These are phyloP conservation scores for Andricus grossulariae DNA, from an alignment of 1,140 invertebrate genomes.

Conservation along the genomic window DNA sequence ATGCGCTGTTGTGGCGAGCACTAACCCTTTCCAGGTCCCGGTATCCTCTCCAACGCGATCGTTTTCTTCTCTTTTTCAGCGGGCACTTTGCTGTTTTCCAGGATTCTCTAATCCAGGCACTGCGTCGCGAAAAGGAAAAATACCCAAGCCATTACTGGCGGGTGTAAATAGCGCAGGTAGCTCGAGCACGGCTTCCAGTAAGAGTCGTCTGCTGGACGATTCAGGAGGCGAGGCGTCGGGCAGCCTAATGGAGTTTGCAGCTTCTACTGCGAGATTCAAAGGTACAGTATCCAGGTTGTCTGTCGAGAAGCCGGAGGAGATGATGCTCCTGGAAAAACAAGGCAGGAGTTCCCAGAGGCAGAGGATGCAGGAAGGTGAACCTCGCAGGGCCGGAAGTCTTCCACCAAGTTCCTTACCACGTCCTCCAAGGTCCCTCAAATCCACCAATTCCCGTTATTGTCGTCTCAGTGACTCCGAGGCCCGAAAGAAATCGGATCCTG, in stretches of 20 bases:
- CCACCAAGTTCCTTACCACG: conserved; percentile 82
- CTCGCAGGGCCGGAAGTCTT: conserved; percentile 75
- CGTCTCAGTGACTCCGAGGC: conserved; percentile 78
- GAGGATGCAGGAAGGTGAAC: conserved; percentile 78
- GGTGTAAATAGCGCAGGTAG: conserved; percentile 78
- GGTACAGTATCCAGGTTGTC: conserved; percentile 68
- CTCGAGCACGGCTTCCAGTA: conserved; percentile 76
- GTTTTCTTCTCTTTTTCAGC: conserved; percentile 82
- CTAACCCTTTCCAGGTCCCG: conserved; percentile 76
- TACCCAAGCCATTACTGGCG: conserved; percentile 88
- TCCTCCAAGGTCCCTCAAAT: conserved; percentile 78
- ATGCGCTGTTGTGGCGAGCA: conserved; percentile 74
- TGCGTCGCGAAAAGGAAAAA: conserved; percentile 88
- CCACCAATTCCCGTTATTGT: conserved; percentile 77
- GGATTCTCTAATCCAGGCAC: conserved; percentile 89
- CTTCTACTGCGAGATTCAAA: conserved; percentile 70
- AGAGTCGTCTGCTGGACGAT: conserved; percentile 76
- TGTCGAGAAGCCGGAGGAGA: conserved; percentile 79
- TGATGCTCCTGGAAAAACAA: conserved; percentile 85
- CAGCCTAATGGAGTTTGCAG: conserved; percentile 67
- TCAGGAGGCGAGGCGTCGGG: conserved; percentile 67
- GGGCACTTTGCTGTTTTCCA: conserved; percentile 90
- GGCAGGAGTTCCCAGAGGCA: conserved; percentile 85
- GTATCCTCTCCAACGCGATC: conserved; percentile 73
- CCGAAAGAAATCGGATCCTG: conserved; percentile 71